A percentile compares a stretch with the other conserved stretches of the same genome.
Conservation (phyloP, 2,888 invertebrate genomes). For the Octonoba sinensis region DNA sequence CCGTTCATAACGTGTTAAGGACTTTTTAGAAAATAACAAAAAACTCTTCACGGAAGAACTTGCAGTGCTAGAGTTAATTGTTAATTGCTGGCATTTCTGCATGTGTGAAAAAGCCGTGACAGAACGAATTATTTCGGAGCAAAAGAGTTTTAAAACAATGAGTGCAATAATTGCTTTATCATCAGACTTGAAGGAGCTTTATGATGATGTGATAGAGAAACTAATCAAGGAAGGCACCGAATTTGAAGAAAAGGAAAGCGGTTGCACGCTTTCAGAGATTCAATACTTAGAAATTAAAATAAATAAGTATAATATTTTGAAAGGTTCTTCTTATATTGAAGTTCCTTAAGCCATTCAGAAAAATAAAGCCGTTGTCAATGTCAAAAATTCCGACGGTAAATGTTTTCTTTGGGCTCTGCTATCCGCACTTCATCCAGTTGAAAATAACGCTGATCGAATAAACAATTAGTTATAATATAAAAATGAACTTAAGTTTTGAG, state of each 20-base stretch:
- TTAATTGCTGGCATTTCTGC: no score
- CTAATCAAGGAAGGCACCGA: not conserved
- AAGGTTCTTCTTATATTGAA: not conserved
- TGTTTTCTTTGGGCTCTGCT: conserved; percentile 3
- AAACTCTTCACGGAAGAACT: no score
- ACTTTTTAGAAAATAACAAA: no score
- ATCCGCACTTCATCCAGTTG: not conserved
- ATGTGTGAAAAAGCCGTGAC: no score
- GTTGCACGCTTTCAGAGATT: not conserved
- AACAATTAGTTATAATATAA: not conserved
- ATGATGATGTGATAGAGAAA: not conserved
- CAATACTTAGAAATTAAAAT: no score
- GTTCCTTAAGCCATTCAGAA: not conserved
- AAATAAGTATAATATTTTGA: not conserved
- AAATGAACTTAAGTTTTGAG: not conserved
- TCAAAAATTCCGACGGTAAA: not conserved
- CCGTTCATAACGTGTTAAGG: no score
- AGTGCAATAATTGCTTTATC: no score
- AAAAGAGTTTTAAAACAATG: no score
- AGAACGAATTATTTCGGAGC: no score
- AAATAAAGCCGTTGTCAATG: not conserved
- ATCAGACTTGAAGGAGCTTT: not conserved
- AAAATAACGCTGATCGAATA: not conserved
- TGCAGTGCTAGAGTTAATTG: no score
- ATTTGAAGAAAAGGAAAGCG: not conserved